phyloP scores from a whole-genome alignment of 2,888 invertebrate genomes.

The Pterostichus niger region DNA sequence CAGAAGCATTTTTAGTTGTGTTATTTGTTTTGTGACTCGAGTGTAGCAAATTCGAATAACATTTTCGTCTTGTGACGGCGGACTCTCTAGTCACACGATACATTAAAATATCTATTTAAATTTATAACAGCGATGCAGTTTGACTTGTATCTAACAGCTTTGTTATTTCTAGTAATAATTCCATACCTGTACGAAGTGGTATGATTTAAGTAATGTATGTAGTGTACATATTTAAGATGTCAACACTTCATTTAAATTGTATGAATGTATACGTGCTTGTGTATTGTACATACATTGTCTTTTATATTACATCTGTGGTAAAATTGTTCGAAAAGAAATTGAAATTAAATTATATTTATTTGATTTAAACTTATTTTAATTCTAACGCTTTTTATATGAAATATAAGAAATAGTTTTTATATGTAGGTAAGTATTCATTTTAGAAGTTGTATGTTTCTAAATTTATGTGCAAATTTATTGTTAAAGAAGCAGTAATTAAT shows the following conservation, averaged over 20 bases:
- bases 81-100: constrained; percentile 58
- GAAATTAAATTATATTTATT: constrained; percentile 65
- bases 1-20: constrained; percentile 21
- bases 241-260: constrained; percentile 49
- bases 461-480: no score
- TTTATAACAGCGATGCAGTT: constrained; percentile 51
- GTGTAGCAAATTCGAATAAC: constrained; percentile 28
- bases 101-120: constrained; percentile 47
- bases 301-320: constrained; percentile 65
- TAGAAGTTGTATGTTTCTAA: not conserved
- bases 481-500: no score
- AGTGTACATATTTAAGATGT: constrained; percentile 56
- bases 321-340: constrained; percentile 60
- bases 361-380: constrained; percentile 52
- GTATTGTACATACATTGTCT: constrained; percentile 63
- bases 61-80: constrained; percentile 46
- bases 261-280: constrained; percentile 59
- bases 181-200: constrained; percentile 28
- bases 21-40: constrained; percentile 53
- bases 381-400: not conserved
- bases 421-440: not conserved
- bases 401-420: not conserved
- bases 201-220: constrained; percentile 59
- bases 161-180: constrained; percentile 45
- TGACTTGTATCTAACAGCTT: constrained; percentile 52